Evolutionary conservation across 2,888 invertebrate genomes (phyloP), one percentile per base, ranked within the genome.

Genomic region (Bombylius major): DNA sequence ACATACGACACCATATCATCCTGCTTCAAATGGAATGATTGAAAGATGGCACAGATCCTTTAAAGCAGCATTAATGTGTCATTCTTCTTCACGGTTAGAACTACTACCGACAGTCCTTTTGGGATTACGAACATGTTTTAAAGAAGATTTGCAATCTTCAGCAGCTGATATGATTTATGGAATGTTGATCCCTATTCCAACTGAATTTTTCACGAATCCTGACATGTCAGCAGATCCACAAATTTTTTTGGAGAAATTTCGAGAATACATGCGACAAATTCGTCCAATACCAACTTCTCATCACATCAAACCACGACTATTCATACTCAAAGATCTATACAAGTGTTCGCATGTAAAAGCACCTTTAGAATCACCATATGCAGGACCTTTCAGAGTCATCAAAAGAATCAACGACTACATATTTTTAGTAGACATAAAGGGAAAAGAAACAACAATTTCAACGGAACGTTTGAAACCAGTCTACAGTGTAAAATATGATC

Each of bases 31-130:
- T 52, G 72, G 72, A 1, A 63, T 71, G 56, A 62, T 75, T 3
- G 72, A 75, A 58, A 58, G 71, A 9, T 65, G 68, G 55, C 74
- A 76, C 56, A 60, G 74, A 5, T 63, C 65, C 9, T 57, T 75
- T 53, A 75, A 71, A 62, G 64, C 70, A 0, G 67, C 74, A 0
- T 56, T 70, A n/a, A 65, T 54, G 54, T 63, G 64, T 49, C 62
- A 65, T 46, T 51, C 58, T 3, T 53, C 59, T 11, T 50, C 60
- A 33, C 70, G 70, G 69, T 39, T 58, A 1, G 60, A 62, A 13
- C 51, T 58, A 6, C 61, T 73, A 5, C 69, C 69, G 1, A 60
- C 61, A 8, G 65, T 71, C 2, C 59, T 72, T 0, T 60, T 74
- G 5, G 70, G 69, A 5, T 48, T 69, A 5, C 61, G 70, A 5